phyloP scores from a whole-genome alignment of 2,888 invertebrate species.

The Hoplodrina ambigua region DNA sequence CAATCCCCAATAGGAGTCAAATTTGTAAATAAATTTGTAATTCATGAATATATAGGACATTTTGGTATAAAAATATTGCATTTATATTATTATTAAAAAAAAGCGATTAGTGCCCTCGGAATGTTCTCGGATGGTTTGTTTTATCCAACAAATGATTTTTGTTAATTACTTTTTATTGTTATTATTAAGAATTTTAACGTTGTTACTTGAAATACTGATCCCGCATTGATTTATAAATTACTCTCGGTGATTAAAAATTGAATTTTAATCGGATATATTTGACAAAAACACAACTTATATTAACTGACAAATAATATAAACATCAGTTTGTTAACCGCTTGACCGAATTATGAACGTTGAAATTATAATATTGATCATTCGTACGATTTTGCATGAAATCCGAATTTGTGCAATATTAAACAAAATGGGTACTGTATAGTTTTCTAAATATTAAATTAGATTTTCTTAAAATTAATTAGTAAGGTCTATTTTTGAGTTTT shows the following conservation, averaged over 20 bases:
- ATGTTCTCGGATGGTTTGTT: constrained; percentile 88
- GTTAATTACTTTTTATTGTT: constrained; percentile 89
- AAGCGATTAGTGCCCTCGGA: constrained; percentile 79
- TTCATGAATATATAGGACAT: constrained; percentile 82
- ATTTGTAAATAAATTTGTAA: constrained; percentile 88
- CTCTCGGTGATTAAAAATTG: constrained; percentile 64
- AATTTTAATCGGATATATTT: constrained; percentile 49
- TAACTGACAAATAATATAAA: constrained; percentile 46
- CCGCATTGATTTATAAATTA: constrained; percentile 70
- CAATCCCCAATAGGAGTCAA: constrained; percentile 74
- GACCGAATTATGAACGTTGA: constrained; percentile 56
- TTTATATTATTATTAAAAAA: constrained; percentile 81
- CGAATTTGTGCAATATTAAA: constrained; percentile 85
- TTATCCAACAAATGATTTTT: constrained; percentile 83
- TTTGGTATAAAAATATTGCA: constrained; percentile 87
- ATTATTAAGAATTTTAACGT: constrained; percentile 89
- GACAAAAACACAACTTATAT: constrained; percentile 54
- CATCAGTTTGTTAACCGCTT: constrained; percentile 52
- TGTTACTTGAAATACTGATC: constrained; percentile 85
- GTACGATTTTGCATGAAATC: constrained; percentile 85
- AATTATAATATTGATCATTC: constrained; percentile 68
- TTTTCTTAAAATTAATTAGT: constrained; percentile 74
- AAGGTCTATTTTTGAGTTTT: constrained; percentile 78
- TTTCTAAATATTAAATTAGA: constrained; percentile 79
- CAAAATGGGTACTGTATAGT: constrained; percentile 80